Evolutionary conservation across 2,113 vertebrate genomes (phyloP), one percentile per base, ranked within the genome.

Genomic region (Urocolius indicus): DNA sequence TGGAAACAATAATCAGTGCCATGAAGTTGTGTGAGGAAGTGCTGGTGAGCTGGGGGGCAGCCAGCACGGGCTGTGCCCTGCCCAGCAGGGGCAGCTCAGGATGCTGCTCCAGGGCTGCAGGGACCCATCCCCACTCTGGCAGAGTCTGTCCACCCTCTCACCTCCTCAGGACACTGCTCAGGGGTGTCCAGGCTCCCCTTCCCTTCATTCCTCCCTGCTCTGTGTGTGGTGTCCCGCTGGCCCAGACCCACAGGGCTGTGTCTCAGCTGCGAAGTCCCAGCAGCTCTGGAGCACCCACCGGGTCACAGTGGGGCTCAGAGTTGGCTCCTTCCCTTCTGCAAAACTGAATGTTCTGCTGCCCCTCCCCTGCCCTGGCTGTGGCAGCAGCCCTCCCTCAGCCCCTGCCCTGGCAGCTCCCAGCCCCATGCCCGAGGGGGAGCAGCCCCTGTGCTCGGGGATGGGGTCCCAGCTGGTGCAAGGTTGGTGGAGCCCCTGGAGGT

Each of bases 1-100:
- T 36, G 57, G 22, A 19, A 68, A 17, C 1, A 1, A 34, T 0
- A 3, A 32, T 23, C 0, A 2, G 34, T 0, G 2, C 45, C 5
- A 2, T 5, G 20, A 51, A 32, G 52, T 6, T 9, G 17, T 13
- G 23, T 19, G 38, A 43, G 38, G 11, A 18, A 0, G 2, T 1
- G 6, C 23, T 6, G 3, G 36, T 1, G 11, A 41, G 43, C 29
- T 7, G 63, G 18, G 6, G 0, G 0, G 38, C 48, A 32, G 34
- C 41, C 9, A 36, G 36, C 4, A 1, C 21, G 0, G 1, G 27
- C 15, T 2, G 0, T 32, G 21, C 52, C 69, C 34, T 15, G 27
- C 18, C 20, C 8, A 22, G 20, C 24, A 34, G 29, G 5, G 1
- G 55, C 4, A 8, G 34, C 41, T 27, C 0, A 0, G 45, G 30